A percentile compares a stretch with the other conserved stretches of the same genome.
These are phyloP conservation scores for Zaprionus nigranus DNA, from an alignment of 1,140 invertebrate species.

Conservation along the genomic window DNA sequence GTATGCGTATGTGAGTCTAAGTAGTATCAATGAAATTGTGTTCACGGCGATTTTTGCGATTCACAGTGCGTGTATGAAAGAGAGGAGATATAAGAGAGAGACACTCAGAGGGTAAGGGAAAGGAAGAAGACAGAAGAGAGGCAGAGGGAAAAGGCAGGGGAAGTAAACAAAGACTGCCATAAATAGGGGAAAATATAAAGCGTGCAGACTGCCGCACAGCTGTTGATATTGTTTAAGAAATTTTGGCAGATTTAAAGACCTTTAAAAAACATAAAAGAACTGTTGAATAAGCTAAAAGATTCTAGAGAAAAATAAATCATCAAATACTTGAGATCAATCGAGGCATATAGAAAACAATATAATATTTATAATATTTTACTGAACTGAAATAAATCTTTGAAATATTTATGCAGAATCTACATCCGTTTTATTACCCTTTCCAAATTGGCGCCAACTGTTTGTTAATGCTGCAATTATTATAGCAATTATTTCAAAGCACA, in stretches of 20 bases:
- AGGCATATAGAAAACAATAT: neutral
- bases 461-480: neutral
- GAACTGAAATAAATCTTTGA: neutral
- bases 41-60: neutral
- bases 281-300: neutral
- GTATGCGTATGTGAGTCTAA: constrained; percentile 10
- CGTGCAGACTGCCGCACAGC: neutral
- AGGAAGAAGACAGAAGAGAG: neutral
- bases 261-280: constrained; percentile 2
- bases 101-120: neutral
- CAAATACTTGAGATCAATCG: neutral
- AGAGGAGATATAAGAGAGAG: neutral
- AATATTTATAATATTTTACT: neutral
- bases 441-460: neutral
- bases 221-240: neutral
- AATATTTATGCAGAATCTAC: neutral
- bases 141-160: neutral
- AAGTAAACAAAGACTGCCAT: neutral
- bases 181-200: neutral
- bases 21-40: constrained; percentile 42
- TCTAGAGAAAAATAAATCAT: constrained; percentile 9
- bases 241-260: neutral
- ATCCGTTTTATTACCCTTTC: neutral
- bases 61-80: neutral
- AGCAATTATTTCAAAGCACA: neutral